Evolutionary conservation across 2,113 vertebrate genomes (phyloP), one percentile per base, ranked within the genome.

Genomic region (Papio anubis): DNA sequence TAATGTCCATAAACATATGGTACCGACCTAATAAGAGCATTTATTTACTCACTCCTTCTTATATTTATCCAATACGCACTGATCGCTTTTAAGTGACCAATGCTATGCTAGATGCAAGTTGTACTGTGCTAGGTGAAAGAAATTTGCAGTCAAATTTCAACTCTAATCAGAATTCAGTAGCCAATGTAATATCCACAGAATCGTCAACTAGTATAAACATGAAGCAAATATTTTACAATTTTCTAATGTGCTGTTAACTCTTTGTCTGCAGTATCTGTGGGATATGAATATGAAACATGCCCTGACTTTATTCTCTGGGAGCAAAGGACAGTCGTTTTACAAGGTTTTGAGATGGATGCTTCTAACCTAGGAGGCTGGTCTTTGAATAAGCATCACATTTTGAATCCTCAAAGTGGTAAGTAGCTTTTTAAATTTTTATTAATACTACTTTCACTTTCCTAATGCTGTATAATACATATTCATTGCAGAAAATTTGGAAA

Each of bases 361-460:
- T 99, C 99, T 76, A 99, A 99, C 98, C 99, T 99, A 89, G 99
- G 99, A 79, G 99, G 99, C 89, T 99, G 99, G 99, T 99, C 99
- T 18, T 98, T 99, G 98, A 99, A 99, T 98, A 99, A 99, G 93
- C 99, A 99, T 97, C 99, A 99, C 38, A 98, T 99, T 98, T 98
- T 99, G 98, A 99, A 99, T 98, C 99, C 99, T 97, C 99, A 99
- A 95, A 99, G 99, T 57, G 99, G 99, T 99, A 98, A 99, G 99
- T 98, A 96, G 32, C 79, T 97, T 94, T 96, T 88, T 25, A 72
- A 87, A 59, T 52, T 80, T 97, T 59, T 78, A 50, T 80, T 88
- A 90, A 76, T 80, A 82, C 27, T 70, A 17, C 93, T 90, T 84
- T 87, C 7, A 17, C 93, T 90, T 84, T 87, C 7, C 20, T 96